Percentiles rank a stretch among this genome's conserved stretches.
These are phyloP conservation scores for Aproaerema taeniolella DNA, from an alignment of 2,888 invertebrate genomes.

Conservation along the genomic window DNA sequence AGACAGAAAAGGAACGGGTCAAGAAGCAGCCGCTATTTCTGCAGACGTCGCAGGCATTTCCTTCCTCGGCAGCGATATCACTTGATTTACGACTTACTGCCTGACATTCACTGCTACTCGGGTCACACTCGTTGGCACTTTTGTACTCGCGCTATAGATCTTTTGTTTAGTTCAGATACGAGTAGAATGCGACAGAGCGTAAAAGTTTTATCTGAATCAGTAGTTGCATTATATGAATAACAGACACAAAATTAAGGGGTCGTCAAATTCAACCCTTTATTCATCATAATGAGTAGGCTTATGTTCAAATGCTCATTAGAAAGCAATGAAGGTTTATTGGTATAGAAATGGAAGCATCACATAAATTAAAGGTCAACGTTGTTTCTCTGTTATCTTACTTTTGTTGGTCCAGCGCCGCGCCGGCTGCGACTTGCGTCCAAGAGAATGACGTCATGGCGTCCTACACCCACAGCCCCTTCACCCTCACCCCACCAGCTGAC, in stretches of 20 bases:
- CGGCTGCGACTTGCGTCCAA: constrained; percentile 29
- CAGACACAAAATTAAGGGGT: no score
- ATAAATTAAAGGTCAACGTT: no score
- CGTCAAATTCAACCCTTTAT: no score
- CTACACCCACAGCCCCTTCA: no score
- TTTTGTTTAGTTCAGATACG: background rate
- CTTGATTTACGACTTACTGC: constrained; percentile 44
- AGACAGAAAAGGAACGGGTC: constrained; percentile 15
- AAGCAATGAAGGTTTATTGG: no score
- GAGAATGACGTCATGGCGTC: constrained; percentile 20
- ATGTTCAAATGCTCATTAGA: no score
- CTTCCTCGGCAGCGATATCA: constrained; percentile 41
- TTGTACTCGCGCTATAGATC: constrained; percentile 2
- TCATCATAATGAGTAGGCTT: no score
- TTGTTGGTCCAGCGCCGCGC: constrained; percentile 26
- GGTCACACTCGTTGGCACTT: background rate
- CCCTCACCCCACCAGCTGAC: constrained; percentile 22
- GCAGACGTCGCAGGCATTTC: constrained; percentile 33
- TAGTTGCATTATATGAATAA: no score
- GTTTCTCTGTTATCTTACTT: no score
- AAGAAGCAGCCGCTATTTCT: constrained; percentile 34
- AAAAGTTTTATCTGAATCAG: no score
- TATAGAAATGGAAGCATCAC: no score
- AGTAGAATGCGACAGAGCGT: no score
- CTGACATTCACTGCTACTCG: constrained; percentile 2